phyloP scores from a whole-genome alignment of 2,113 vertebrate species.

The Mirounga angustirostris region DNA sequence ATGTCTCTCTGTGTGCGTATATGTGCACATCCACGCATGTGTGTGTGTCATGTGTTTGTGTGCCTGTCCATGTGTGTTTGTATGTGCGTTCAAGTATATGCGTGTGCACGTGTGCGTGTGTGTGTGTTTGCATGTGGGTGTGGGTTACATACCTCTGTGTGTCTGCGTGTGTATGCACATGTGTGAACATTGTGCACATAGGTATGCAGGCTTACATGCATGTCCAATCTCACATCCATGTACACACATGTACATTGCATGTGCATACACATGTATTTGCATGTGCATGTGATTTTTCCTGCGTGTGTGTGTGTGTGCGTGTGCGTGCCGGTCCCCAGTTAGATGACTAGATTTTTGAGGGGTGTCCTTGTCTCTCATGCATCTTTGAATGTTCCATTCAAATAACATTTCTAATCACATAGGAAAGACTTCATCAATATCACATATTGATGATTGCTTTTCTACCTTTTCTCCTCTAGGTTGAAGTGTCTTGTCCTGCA shows the following conservation, averaged over 20 bases:
- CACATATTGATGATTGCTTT: not conserved
- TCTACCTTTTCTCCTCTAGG: not conserved
- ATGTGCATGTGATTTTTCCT: not conserved
- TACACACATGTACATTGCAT: not conserved
- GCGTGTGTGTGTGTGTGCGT: accelerated
- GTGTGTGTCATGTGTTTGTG: not conserved
- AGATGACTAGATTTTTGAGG: not conserved
- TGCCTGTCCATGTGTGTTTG: not conserved
- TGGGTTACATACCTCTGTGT: not conserved
- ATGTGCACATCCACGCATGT: accelerated
- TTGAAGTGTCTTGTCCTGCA: not conserved
- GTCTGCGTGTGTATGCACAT: too few species aligned
- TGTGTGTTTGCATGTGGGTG: accelerated
- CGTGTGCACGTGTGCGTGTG: accelerated
- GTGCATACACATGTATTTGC: not conserved
- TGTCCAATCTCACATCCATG: not conserved
- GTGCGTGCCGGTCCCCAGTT: not conserved
- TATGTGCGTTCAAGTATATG: too few species aligned
- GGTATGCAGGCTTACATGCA: not conserved
- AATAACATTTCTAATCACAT: not conserved
- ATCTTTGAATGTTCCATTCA: accelerated
- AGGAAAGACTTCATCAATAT: not conserved
- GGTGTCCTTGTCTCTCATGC: accelerated
- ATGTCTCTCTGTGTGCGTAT: accelerated
- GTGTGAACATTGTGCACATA: too few species aligned